Evolutionary conservation across 2,888 invertebrate species (phyloP), one percentile per base, ranked within the genome.

Genomic region (Drosophila neotestacea): DNA sequence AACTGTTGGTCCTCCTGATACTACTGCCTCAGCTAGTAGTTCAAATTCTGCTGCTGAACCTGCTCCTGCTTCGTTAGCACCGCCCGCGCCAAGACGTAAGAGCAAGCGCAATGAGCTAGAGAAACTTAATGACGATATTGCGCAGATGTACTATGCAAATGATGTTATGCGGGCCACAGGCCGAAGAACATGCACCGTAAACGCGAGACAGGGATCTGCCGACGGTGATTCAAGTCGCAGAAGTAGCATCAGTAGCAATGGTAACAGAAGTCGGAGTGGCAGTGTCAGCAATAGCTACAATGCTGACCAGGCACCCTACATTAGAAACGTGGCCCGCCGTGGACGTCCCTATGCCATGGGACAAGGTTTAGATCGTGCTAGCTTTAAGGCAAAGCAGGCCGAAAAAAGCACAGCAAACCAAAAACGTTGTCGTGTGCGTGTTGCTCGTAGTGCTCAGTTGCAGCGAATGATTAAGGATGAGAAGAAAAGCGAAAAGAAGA

Each of bases 61-160:
- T 39, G 7, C 16, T 0, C 5, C 6, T 27, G 32, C 27, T 27
- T 13, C 28, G 11, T 11, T 38, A 6, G 11, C 16, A 9, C 34
- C 38, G 11, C 47, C 51, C 1, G 55, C 48, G n/a, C 86, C 76
- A 47, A 95, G 94, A 68, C 64, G 70, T 44, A 51, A 11, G 77
- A n/a, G 73, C 44, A 95, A 95, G 71, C 87, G 88, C 4, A 90
- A 73, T 65, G 95, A 95, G 71, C 81, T 95, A 36, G 95, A 95
- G 69, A 93, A 94, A 80, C 90, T 95, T 0, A 95, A 95, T 74
- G 94, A 94, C 44, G 95, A 95, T 75, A 94, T 95, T 54, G 93
- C 94, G 16, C 94, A 95, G 48, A 95, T 95, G 94, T 94, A 95
- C 72, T 94, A 95, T 48, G 93, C 94, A 52, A 93, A 95, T 52